These are phyloP conservation scores for Reticulitermes lucifugus DNA, from an alignment of 2,888 invertebrate genomes.

Conservation along the genomic window DNA sequence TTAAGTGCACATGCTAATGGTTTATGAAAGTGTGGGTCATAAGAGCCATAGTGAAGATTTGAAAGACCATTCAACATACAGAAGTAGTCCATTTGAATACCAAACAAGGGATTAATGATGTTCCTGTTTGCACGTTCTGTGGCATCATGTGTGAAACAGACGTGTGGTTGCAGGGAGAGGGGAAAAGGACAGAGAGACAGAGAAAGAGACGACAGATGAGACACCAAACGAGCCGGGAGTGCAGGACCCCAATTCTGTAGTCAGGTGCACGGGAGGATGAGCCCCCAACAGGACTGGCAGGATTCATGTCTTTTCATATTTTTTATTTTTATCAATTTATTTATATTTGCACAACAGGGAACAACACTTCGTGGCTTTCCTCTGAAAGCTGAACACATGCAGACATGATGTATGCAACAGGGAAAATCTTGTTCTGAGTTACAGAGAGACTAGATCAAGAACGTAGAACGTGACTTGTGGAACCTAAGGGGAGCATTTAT, in stretches of 20 bases:
- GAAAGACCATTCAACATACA: too few relatives aligned
- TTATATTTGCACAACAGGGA: background rate
- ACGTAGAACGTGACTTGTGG: too few relatives aligned
- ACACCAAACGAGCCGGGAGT: constrained; percentile 52
- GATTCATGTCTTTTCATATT: constrained; percentile 49
- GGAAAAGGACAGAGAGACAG: constrained; percentile 56
- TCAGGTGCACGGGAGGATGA: constrained; percentile 10
- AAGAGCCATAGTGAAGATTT: too few relatives aligned
- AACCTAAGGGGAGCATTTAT: too few relatives aligned
- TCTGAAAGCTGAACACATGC: too few relatives aligned
- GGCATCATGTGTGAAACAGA: background rate
- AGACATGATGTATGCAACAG: background rate
- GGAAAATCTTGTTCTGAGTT: background rate
- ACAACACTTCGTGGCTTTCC: background rate
- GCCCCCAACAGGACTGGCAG: constrained; percentile 60
- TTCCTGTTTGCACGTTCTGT: background rate
- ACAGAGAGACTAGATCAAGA: too few relatives aligned
- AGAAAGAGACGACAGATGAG: constrained; percentile 60
- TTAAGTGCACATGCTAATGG: too few relatives aligned
- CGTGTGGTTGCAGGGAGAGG: constrained; percentile 54
- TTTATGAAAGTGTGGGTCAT: too few relatives aligned
- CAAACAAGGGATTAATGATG: too few relatives aligned
- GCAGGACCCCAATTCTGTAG: constrained; percentile 24
- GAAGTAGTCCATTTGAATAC: too few relatives aligned
- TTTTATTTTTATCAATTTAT: background rate